These are phyloP conservation scores for Bombus breviceps DNA, from an alignment of 1,140 invertebrate genomes.

Conservation along the genomic window DNA sequence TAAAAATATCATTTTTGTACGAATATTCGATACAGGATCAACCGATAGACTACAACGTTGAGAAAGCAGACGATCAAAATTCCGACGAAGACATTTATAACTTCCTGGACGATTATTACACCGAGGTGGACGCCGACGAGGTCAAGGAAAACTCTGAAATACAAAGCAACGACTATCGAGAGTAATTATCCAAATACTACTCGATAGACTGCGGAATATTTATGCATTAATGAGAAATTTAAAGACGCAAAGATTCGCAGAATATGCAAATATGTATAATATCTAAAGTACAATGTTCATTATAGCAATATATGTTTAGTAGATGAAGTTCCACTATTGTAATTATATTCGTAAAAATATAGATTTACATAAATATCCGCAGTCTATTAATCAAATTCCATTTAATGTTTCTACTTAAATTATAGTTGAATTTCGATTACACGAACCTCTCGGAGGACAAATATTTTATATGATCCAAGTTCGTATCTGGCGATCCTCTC, in stretches of 20 bases:
- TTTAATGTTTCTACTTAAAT: no score
- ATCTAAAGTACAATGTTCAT: no score
- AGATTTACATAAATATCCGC: no score
- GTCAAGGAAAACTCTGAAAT: conserved; percentile 54
- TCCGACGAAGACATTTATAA: conserved; percentile 53
- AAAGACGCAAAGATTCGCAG: neutral
- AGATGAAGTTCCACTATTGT: no score
- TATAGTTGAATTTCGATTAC: no score
- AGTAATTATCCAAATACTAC: conserved; percentile 48
- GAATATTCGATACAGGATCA: conserved; percentile 5
- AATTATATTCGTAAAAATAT: no score
- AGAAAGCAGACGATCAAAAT: conserved; percentile 21
- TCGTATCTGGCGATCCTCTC: no score
- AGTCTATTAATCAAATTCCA: no score
- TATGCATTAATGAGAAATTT: neutral
- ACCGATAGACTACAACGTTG: conserved; percentile 1
- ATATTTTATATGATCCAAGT: no score
- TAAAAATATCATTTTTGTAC: neutral
- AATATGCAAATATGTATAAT: neutral
- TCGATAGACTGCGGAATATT: neutral
- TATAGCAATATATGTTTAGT: no score
- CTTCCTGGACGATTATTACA: conserved; percentile 62
- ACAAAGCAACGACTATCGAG: conserved; percentile 55
- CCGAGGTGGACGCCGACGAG: conserved; percentile 52
- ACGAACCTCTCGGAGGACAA: no score